phyloP scores from a whole-genome alignment of 2,888 invertebrate genomes.

The Andrena trimmerana region DNA sequence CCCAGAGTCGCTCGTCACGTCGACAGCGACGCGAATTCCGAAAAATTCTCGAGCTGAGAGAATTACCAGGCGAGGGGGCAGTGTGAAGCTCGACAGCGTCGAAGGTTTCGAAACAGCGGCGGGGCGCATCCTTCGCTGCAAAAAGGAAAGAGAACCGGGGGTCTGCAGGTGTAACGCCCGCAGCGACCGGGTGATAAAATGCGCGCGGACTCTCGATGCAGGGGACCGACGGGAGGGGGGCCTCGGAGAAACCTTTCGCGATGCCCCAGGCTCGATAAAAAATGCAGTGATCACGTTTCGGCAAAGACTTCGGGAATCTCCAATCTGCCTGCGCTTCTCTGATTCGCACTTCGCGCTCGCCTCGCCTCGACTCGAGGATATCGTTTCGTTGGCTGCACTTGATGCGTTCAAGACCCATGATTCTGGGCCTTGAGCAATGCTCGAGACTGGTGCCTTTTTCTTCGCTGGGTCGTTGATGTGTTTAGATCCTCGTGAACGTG shows the following conservation, averaged over 20 bases:
- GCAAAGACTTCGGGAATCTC: conserved; percentile 70
- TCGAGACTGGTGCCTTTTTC: no score
- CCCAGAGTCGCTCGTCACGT: not conserved
- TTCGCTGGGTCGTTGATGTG: no score
- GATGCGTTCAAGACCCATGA: not conserved
- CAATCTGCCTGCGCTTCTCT: conserved; percentile 60
- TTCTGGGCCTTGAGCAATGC: conserved; percentile 1
- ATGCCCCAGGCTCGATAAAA: conserved; percentile 72
- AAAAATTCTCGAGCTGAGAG: conserved; percentile 1
- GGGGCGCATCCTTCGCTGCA: conserved; percentile 42
- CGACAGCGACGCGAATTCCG: conserved; percentile 1
- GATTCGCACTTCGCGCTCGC: conserved; percentile 49
- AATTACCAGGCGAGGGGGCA: not conserved
- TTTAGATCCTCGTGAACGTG: no score
- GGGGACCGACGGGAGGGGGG: conserved; percentile 7
- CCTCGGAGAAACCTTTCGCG: conserved; percentile 60
- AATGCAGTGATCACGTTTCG: conserved; percentile 75
- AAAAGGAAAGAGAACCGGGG: conserved; percentile 60
- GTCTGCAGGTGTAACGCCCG: conserved; percentile 79
- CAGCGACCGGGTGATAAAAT: conserved; percentile 79
- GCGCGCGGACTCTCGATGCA: conserved; percentile 68
- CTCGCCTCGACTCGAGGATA: conserved; percentile 3
- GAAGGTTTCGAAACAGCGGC: conserved; percentile 44
- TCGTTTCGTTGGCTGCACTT: not conserved
- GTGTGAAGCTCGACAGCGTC: conserved; percentile 4